Evolutionary conservation across 2,797 vertebrate genomes (phyloP), one percentile per base, ranked within the genome.

Genomic region (Sebastes aleutianus): DNA sequence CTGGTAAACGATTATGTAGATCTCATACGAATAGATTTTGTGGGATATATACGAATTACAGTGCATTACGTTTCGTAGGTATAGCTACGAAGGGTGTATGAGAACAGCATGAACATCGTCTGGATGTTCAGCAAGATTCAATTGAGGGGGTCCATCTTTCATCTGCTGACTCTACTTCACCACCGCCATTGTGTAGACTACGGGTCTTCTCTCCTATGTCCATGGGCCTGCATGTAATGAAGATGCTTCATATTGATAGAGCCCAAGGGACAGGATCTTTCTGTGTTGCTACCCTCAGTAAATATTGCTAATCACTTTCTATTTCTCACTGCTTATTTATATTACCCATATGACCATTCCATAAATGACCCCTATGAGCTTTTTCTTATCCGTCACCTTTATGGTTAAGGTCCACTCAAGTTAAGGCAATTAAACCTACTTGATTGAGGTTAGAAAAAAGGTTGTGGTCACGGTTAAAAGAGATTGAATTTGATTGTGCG

Each of bases 71-170:
- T 50, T 50, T 20, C 6, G 0, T 50, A 50, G 47, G 47, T 50
- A 50, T 50, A 50, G 0, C 47, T 50, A 50, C 18, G 18, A 20
- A 50, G 0, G 47, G 18, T 50, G 47, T 20, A 50, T 20, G 47
- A 50, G 47, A 50, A 50, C 8, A 20, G 47, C 18, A 50, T 50
- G 47, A 50, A 50, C 47, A 50, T 50, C 0, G 0, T 50, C 47
- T 50, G 43, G 16, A 73, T 81, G 70, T 39, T 61, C 64, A 29
- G 61, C 53, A 24, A 53, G 27, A 27, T 67, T 71, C 53, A 70
- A 26, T 0, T 26, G 47, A 39, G 53, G 63, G 26, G 24, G 54
- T 31, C 20, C 8, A 22, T 54, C 29, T 24, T 34, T 53, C 6
- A 29, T 29, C 50, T 71, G 47, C 68, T 65, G 31, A 27, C 67